Conservation (phyloP, 2,797 vertebrate species). For the Neosilurus mollespiculum region DNA sequence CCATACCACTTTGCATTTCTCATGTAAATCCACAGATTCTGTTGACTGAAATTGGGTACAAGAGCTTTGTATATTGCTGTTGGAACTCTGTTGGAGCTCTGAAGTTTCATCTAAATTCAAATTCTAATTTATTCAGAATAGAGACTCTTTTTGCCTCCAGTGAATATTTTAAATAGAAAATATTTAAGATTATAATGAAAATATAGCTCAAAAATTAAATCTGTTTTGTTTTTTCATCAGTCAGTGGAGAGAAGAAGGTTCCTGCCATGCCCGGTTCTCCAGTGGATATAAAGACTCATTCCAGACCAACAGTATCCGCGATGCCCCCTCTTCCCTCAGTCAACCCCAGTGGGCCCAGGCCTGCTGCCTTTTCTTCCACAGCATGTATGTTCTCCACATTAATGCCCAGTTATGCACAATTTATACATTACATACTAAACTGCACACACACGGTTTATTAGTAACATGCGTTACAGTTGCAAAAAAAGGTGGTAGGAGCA, state of each 20-base stretch:
- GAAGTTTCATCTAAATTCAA: neutral
- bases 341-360: slow-evolving; percentile 88
- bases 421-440: neutral
- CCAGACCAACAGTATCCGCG: slow-evolving; percentile 88
- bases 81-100: neutral
- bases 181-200: neutral
- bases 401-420: neutral
- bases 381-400: slow-evolving; percentile 76
- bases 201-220: neutral
- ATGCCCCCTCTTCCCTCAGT: slow-evolving; percentile 95
- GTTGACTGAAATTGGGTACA: neutral
- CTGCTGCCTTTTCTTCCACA: slow-evolving; percentile 88
- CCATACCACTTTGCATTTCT: neutral
- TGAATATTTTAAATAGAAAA: neutral
- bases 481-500: neutral
- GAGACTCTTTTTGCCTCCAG: neutral
- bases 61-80: neutral
- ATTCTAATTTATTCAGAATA: neutral
- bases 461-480: neutral
- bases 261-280: slow-evolving; percentile 98
- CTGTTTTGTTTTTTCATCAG: slow-evolving; percentile 65
- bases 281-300: slow-evolving; percentile 97
- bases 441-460: neutral
- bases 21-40: neutral
- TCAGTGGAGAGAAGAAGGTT: slow-evolving; percentile 91